A percentile compares a stretch with the other conserved stretches of the same genome.
These are phyloP conservation scores for Otolemur crassicaudatus DNA, from an alignment of 2,797 vertebrate species.

Conservation along the genomic window DNA sequence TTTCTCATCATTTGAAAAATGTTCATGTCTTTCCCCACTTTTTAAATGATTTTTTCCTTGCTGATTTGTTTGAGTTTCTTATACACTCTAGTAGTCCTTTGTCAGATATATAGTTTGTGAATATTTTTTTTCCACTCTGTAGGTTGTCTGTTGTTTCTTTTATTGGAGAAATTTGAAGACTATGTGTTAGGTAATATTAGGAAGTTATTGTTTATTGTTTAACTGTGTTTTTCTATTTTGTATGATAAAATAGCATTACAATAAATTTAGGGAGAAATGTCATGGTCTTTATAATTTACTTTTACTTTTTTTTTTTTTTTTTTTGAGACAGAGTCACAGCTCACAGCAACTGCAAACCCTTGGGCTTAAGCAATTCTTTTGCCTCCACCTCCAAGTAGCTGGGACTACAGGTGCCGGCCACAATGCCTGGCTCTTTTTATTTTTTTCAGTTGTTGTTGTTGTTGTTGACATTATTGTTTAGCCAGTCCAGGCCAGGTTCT, in stretches of 20 bases:
- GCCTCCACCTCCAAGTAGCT: no score
- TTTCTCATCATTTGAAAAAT: not conserved
- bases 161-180: not conserved
- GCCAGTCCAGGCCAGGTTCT: no score
- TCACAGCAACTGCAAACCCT: no score
- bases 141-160: not conserved
- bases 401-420: no score
- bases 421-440: no score
- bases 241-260: conserved; percentile 13
- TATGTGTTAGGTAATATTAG: not conserved
- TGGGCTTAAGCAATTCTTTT: no score
- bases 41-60: not conserved
- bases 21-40: not conserved
- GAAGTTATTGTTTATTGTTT: not conserved
- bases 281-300: not conserved
- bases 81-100: not conserved
- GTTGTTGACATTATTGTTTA: no score
- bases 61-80: not conserved
- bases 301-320: not conserved
- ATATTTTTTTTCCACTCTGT: not conserved
- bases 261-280: not conserved
- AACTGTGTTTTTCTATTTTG: not conserved
- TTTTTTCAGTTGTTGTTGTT: no score
- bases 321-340: no score
- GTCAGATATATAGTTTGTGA: not conserved